These are phyloP conservation scores for Hippocampus barbouri DNA, from an alignment of 2,113 vertebrate genomes.

Conservation along the genomic window DNA sequence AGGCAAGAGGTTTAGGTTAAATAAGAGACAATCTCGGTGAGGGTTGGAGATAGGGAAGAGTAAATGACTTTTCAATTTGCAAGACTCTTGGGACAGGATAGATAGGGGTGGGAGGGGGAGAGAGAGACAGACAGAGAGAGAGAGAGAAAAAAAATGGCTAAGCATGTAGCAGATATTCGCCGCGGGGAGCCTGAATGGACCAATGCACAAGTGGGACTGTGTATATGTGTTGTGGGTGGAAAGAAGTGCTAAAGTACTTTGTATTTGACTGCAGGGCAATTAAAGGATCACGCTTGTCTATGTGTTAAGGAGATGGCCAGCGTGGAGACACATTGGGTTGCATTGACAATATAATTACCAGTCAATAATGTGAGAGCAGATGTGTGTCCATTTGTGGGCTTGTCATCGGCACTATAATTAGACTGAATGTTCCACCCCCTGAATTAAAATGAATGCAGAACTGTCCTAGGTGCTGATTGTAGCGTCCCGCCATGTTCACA, in stretches of 20 bases:
- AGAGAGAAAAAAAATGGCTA: conserved; percentile 16
- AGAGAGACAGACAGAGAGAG: neutral
- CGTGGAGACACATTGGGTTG: conserved; percentile 22
- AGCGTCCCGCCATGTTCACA: conserved; percentile 9
- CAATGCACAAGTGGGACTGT: conserved; percentile 43
- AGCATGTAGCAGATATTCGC: conserved; percentile 24
- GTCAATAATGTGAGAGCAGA: conserved; percentile 48
- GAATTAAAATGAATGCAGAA: conserved; percentile 20
- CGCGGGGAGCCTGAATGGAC: conserved; percentile 48
- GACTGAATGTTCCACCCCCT: conserved; percentile 43
- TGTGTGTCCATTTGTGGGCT: conserved; percentile 25
- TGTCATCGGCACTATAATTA: conserved; percentile 55
- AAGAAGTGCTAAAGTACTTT: conserved; percentile 25
- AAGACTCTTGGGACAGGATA: conserved; percentile 25
- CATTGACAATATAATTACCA: conserved; percentile 62
- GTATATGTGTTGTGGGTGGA: conserved; percentile 20
- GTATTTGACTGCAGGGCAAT: conserved; percentile 59
- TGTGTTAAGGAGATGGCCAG: conserved; percentile 16
- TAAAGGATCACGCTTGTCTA: conserved; percentile 47
- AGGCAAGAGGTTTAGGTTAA: neutral
- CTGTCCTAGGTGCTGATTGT: conserved; percentile 7
- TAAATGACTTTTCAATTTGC: conserved; percentile 44
- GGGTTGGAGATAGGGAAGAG: conserved; percentile 8
- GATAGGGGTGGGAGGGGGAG: neutral
- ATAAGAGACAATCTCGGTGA: conserved; percentile 43